phyloP scores from a whole-genome alignment of 2,113 vertebrate species.

The Pyxicephalus adspersus region DNA sequence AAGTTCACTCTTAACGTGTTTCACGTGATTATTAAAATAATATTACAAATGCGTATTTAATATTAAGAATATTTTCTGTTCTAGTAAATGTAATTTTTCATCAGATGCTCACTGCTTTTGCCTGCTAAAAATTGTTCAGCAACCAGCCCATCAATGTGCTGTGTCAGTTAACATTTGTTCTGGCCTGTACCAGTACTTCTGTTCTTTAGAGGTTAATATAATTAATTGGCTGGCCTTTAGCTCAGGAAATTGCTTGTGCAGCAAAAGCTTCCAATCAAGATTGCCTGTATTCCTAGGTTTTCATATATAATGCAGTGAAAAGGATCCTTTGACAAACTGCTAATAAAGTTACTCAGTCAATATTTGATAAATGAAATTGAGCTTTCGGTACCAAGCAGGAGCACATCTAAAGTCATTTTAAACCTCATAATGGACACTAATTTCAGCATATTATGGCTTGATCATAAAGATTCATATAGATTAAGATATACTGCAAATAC shows the following conservation, averaged over 20 bases:
- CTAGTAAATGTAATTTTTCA: conserved; percentile 1
- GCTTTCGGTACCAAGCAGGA: conserved; percentile 1
- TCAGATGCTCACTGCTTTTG: background rate
- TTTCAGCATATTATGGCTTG: conserved; percentile 16
- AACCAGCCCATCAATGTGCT: conserved; percentile 3
- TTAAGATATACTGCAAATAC: background rate
- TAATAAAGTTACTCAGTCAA: conserved; percentile 39
- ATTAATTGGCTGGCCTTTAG: conserved; percentile 41
- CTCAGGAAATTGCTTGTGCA: conserved; percentile 33
- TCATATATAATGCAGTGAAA: conserved; percentile 2
- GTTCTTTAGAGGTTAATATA: conserved; percentile 35
- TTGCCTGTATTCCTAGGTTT: conserved; percentile 13
- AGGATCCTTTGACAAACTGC: conserved; percentile 4
- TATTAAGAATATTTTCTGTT: background rate
- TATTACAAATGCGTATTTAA: no score
- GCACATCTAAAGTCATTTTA: background rate
- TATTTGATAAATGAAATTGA: conserved; percentile 32
- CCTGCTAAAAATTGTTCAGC: conserved; percentile 8
- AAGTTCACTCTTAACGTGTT: no score
- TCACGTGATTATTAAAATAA: no score
- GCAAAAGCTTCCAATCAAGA: conserved; percentile 33
- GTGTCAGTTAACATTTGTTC: conserved; percentile 34
- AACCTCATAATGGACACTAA: background rate
- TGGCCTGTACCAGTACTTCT: conserved; percentile 11
- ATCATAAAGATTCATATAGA: conserved; percentile 2